Base-by-base conservation (phyloP, 2,888 invertebrate genomes). In the Agrotis exclamationis region DNA sequence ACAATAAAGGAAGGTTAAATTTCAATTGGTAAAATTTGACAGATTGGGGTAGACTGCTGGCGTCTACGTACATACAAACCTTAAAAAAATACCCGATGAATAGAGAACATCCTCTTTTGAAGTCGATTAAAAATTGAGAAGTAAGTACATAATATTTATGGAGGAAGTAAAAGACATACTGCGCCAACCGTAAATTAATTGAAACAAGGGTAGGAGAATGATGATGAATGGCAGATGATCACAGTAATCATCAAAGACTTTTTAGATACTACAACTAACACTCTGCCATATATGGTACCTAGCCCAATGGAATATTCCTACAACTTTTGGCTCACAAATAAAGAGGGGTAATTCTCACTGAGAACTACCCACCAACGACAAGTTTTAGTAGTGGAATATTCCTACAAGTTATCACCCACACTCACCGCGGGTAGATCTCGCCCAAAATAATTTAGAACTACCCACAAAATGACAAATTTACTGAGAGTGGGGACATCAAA, bases 341-440 rank as follows among this genome's bases (percentile, higher is more conserved):
- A n/a, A n/a, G 33, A 33, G 33, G 28, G 33, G 33, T 33, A 33
- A 9, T 33, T 33, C 3, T 20, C 0, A 45, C 2, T 1, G 56
- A 45, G 3, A 53, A 14, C n/a, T 71, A 76, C 76, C 76, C 62
- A 3, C 71, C 33, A 33, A 7, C 33, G 5, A 28, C 28, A 28
- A 28, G 2, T 4, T 39, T 39, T 59, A 28, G 0, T 14, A 58
- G 14, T 3, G 56, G 59, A 51, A 62, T 24, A 28, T 48, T 51
- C 48, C 59, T 44, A 33, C 11, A 56, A 5, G 1, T 14, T 39
- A 3, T 33, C 4, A 16, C 3, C 5, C 7, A 1, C 9, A 24
- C 2, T 20, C 0, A 45, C 2, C 3, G 56, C 0, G 53, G 70
- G 70, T 70, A 70, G 16, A 28, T 28, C 33, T 64, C 2, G 0